Evolutionary conservation across 2,888 invertebrate species (phyloP), one percentile per base, ranked within the genome.

Genomic region (Diabrotica balteata): DNA sequence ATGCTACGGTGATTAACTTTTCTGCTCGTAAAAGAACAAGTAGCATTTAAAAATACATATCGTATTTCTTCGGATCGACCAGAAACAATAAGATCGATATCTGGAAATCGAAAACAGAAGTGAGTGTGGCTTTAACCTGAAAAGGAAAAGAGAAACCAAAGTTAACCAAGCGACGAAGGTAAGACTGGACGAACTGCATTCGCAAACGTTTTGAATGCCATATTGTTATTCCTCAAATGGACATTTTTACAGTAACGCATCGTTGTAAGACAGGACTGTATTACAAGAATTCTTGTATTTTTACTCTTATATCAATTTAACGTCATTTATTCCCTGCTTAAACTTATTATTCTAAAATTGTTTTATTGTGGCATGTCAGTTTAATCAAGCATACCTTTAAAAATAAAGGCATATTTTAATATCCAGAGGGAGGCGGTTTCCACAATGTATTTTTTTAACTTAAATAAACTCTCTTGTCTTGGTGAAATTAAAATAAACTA

Each of bases 91-190:
- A 46, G 47, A 62, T 62, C 61, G 54, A 62, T 62, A 62, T 63
- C 54, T 63, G 63, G 49, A 58, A 59, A 64, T 49, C 64, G 64
- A 63, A 63, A 63, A 55, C 54, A 57, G 63, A 63, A 54, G 63
- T 55, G 47, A 57, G 50, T 59, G 49, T 52, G 55, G 55, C 43
- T 17, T 57, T 57, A 45, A 17, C 61, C 61, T 17, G 52, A 68
- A 64, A 63, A 60, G 66, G 66, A 66, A 66, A 69, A 66, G 66
- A 57, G 69, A 69, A 69, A 69, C 45, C 61, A 54, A 49, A 63
- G 45, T 61, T 49, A 59, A 17, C 46, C 49, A 47, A 59, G 49
- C 46, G 46, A 45, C 10, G 8, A 17, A 7, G 32, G 32, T 54
- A 7, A 7, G 42, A 43, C 50, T 50, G 43, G 11, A 22, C 32